Percentiles rank a stretch among this genome's conserved stretches.
Conservation (phyloP, 2,888 invertebrate species). For the Siphlonurus alternatus region DNA sequence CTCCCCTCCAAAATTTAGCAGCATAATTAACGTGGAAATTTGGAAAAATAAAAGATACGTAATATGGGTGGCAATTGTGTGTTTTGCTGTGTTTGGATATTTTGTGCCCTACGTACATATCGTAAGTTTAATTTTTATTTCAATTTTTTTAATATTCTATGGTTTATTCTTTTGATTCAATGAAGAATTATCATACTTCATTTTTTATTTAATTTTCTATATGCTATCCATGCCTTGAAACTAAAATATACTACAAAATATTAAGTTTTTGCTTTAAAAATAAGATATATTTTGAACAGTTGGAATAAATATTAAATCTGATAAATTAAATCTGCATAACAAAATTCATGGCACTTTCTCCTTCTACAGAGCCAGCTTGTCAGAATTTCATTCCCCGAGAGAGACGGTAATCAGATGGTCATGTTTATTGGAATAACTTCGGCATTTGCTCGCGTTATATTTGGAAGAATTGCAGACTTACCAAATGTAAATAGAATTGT, state of each 20-base stretch:
- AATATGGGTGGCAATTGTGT: constrained; percentile 71
- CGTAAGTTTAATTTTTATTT: constrained; percentile 31
- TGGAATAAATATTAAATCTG: too few relatives aligned
- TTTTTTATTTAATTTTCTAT: too few relatives aligned
- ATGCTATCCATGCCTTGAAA: too few relatives aligned
- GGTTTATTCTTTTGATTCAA: too few relatives aligned
- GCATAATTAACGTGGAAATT: constrained; percentile 50
- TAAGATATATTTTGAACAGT: too few relatives aligned
- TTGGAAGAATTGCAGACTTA: constrained; percentile 71
- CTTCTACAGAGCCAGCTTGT: constrained; percentile 42
- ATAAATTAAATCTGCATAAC: too few relatives aligned
- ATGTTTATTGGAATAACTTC: constrained; percentile 76
- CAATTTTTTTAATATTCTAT: too few relatives aligned
- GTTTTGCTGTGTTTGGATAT: constrained; percentile 65
- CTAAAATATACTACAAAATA: not conserved
- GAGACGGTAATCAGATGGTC: constrained; percentile 57
- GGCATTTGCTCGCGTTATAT: constrained; percentile 64
- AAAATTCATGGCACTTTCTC: too few relatives aligned
- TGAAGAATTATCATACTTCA: too few relatives aligned
- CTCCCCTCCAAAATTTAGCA: too few relatives aligned
- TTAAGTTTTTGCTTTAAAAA: not conserved
- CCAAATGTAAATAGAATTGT: constrained; percentile 62
- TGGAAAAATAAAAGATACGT: constrained; percentile 70
- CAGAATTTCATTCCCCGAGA: constrained; percentile 36
- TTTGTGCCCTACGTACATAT: constrained; percentile 88